Evolutionary conservation across 2,888 invertebrate species (phyloP).

Genomic region (Ochropleura leucogaster): DNA sequence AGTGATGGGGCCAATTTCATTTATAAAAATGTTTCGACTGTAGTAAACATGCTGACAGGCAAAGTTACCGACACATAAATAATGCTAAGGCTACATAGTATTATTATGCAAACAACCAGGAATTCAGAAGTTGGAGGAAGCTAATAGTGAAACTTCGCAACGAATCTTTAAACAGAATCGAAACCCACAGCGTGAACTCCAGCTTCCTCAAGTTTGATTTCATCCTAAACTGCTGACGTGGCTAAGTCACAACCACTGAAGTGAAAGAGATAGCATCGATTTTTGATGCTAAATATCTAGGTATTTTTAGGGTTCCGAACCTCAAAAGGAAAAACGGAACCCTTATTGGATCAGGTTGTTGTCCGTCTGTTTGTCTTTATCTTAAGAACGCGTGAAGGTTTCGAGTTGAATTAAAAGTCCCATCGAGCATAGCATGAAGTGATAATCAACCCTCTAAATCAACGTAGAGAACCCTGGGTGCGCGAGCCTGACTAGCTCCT

Average conservation of each 20-base stretch:
- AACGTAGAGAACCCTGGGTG: too few species aligned
- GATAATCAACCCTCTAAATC: too few species aligned
- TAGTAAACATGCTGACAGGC: neutral
- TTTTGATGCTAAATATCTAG: neutral
- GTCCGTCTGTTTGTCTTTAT: too few species aligned
- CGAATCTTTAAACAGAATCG: neutral
- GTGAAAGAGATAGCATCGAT: neutral
- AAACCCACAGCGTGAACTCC: neutral
- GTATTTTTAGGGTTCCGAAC: neutral
- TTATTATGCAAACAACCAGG: neutral
- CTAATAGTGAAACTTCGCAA: neutral
- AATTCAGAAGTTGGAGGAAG: conserved; percentile 1
- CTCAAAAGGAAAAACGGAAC: too few species aligned
- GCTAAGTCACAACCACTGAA: neutral
- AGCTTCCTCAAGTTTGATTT: neutral
- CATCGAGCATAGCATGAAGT: too few species aligned
- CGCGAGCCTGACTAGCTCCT: too few species aligned
- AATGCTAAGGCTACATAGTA: neutral
- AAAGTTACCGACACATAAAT: neutral
- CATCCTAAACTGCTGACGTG: neutral
- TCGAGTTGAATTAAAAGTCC: too few species aligned
- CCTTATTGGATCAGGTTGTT: too few species aligned
- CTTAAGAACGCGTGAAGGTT: too few species aligned
- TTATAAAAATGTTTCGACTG: neutral
- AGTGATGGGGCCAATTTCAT: neutral